These are phyloP conservation scores for Varroa destructor DNA, from an alignment of 1,140 invertebrate species.

Conservation along the genomic window DNA sequence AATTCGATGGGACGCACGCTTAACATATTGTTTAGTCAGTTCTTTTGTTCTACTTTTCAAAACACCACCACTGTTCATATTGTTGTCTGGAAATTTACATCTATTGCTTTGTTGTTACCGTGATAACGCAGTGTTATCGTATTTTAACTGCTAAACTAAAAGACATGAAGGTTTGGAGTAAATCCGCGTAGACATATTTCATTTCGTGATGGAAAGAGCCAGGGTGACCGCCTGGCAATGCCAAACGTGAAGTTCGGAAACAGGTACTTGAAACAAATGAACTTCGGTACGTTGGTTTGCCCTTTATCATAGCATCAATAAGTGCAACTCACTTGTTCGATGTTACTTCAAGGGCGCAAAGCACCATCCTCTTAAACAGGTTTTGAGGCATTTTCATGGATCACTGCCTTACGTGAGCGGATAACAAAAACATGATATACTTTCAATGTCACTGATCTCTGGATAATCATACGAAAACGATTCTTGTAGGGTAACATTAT, in stretches of 20 bases:
- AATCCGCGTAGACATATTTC: too few species aligned
- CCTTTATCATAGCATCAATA: conserved; percentile 12
- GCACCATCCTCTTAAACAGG: conserved; percentile 22
- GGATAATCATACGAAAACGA: too few species aligned
- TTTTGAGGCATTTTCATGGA: conserved; percentile 12
- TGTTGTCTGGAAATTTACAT: not conserved
- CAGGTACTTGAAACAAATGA: too few species aligned
- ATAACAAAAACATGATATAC: not conserved
- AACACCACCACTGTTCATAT: not conserved
- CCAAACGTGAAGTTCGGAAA: too few species aligned
- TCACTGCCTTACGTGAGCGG: conserved; percentile 25
- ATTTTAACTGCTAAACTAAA: too few species aligned
- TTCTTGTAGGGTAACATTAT: too few species aligned
- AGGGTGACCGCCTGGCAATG: too few species aligned
- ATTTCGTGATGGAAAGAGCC: too few species aligned
- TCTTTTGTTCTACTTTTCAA: not conserved
- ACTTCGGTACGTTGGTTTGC: not conserved
- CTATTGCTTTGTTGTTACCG: too few species aligned
- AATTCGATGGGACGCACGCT: not conserved
- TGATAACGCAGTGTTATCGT: too few species aligned
- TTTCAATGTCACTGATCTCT: not conserved
- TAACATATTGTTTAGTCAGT: not conserved
- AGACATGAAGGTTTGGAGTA: too few species aligned
- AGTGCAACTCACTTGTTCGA: not conserved
- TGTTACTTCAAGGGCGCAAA: conserved; percentile 7